Base-by-base conservation (phyloP, 2,888 invertebrate genomes). In the Agapostemon virescens region DNA sequence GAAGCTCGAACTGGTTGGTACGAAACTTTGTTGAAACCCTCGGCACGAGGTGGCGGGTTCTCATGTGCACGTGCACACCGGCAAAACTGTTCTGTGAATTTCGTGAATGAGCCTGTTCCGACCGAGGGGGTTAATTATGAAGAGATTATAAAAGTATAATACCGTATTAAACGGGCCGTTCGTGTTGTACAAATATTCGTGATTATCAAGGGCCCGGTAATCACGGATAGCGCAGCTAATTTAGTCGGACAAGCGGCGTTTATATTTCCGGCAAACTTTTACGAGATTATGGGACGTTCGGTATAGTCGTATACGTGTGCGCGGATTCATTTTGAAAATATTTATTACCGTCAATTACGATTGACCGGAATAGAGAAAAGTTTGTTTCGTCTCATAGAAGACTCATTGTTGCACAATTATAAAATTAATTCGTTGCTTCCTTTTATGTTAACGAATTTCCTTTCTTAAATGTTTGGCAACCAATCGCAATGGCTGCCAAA, bases 1-100 rank as follows among this genome's bases (percentile, higher is more conserved):
- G 79, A 77, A 81, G 79, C 79, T 80, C 78, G 87, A 82, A 87
- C 84, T 74, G 87, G 75, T 86, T 87, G 87, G 87, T 87, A 87
- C 87, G 86, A 84, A 85, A 85, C 85, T 85, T 84, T 83, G 76
- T 79, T 78, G 64, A 69, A 82, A 71, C 77, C 52, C 45, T 61
- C 30, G 66, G 76, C 33, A 45, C 64, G 70, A 13, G 33, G 26
- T 63, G 58, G 63, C 30, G 33, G 61, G 68, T 78, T 74, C 71
- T 33, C 17, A 63, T 64, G 69, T 78, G 72, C 68, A 63, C 66
- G 77, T 68, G 49, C 67, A 79, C 71, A 55, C 42, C 23, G 64
- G 55, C 55, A 38, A 30, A 73, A 40, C 73, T 67, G 80, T 75
- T 74, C 63, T 45, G 63, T 66, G 71, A 75, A 79, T 81, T 71